Conservation (phyloP, 2,888 invertebrate genomes). For the Caenorhabditis panamensis region DNA sequence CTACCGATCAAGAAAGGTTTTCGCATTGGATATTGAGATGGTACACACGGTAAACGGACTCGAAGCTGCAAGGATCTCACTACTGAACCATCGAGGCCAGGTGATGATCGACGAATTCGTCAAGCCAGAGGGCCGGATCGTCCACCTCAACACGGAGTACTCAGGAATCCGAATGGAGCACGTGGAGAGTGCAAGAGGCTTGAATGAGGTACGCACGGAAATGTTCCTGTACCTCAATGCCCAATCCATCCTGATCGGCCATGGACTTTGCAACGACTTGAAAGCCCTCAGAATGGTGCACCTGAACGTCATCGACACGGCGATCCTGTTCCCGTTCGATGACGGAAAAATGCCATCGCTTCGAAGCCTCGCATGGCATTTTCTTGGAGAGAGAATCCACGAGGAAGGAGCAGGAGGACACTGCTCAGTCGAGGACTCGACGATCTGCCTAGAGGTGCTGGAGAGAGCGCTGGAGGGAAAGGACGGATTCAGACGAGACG, state of each 20-base stretch:
- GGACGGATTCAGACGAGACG: no score
- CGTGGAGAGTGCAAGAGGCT: conserved; percentile 1
- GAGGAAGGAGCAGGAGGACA: not conserved
- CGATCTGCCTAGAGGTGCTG: conserved; percentile 1
- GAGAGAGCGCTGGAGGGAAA: no score
- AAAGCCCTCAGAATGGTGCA: conserved; percentile 14
- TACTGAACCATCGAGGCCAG: not conserved
- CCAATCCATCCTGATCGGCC: conserved; percentile 3
- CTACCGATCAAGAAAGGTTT: conserved; percentile 27
- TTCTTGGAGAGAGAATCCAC: conserved; percentile 6
- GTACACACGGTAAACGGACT: conserved; percentile 17
- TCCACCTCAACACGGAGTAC: conserved; percentile 20
- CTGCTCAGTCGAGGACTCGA: conserved; percentile 15
- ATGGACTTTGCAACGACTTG: conserved; percentile 24
- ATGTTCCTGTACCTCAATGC: conserved; percentile 12
- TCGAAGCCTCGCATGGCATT: not conserved
- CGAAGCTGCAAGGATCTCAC: conserved; percentile 19
- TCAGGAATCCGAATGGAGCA: conserved; percentile 12
- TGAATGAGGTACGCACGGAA: not conserved
- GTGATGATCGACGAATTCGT: conserved; percentile 19
- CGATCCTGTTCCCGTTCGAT: not conserved
- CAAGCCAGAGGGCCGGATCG: conserved; percentile 17
- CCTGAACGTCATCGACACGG: conserved; percentile 18
- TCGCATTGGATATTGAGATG: conserved; percentile 24
- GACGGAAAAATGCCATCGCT: conserved; percentile 12